Conservation (phyloP, 2,888 invertebrate genomes). For the Caenorhabditis drosophilae region DNA sequence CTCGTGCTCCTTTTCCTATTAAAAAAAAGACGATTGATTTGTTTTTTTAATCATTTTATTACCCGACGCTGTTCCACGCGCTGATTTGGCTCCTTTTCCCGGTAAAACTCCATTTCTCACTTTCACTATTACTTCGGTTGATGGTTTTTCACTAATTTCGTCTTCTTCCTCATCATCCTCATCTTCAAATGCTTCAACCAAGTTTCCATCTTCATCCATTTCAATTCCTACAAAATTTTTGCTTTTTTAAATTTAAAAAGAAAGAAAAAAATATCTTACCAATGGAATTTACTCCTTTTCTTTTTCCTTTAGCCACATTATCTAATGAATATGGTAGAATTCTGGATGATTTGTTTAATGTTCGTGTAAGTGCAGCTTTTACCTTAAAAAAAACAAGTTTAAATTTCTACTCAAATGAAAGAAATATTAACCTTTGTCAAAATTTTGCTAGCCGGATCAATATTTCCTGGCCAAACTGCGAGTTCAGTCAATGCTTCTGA, state of each 20-base stretch:
- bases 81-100: too few relatives aligned
- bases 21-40: too few relatives aligned
- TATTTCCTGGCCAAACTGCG: conserved; percentile 77
- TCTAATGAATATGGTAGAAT: conserved; percentile 80
- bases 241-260: neutral
- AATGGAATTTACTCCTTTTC: conserved; percentile 23
- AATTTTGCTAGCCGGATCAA: conserved; percentile 80
- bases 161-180: conserved; percentile 42
- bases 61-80: neutral
- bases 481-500: conserved; percentile 86
- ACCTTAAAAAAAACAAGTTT: conserved; percentile 74
- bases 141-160: conserved; percentile 8
- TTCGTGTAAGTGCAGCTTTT: conserved; percentile 89
- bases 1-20: neutral
- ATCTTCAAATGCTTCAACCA: conserved; percentile 44
- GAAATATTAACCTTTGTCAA: conserved; percentile 69
- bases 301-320: conserved; percentile 59
- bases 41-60: too few relatives aligned
- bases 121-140: conserved; percentile 29
- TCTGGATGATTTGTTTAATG: conserved; percentile 84
- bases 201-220: conserved; percentile 55
- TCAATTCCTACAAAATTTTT: conserved; percentile 29
- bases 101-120: neutral
- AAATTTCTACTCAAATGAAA: conserved; percentile 1
- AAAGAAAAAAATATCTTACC: conserved; percentile 3